Evolutionary conservation across 2,888 invertebrate genomes (phyloP).

Genomic region (Boloria euphrosyne): DNA sequence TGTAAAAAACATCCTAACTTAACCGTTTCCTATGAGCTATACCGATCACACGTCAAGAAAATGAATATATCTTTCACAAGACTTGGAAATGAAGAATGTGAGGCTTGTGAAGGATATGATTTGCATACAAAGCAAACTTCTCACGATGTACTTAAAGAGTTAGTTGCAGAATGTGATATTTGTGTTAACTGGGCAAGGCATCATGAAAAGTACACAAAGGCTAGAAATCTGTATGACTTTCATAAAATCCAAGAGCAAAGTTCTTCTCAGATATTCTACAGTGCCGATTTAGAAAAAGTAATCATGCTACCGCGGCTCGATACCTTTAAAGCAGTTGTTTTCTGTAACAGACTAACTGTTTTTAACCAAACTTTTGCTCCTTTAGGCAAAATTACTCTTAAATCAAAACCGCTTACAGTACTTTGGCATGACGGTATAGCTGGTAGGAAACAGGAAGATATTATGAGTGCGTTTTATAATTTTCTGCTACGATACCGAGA

Average conservation of each 20-base stretch:
- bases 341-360: neutral
- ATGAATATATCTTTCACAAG: constrained; percentile 42
- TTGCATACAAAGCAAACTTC: constrained; percentile 26
- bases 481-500: constrained; percentile 38
- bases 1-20: neutral
- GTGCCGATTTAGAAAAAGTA: neutral
- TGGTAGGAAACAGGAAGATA: constrained; percentile 36
- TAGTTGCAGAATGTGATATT: neutral
- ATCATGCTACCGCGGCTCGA: neutral
- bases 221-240: neutral
- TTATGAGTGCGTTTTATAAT: constrained; percentile 34
- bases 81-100: constrained; percentile 44
- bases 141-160: neutral
- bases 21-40: constrained; percentile 27
- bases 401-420: constrained; percentile 30
- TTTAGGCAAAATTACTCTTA: constrained; percentile 31
- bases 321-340: neutral
- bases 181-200: neutral
- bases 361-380: constrained; percentile 38
- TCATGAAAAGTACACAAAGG: neutral
- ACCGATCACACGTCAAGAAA: constrained; percentile 39
- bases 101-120: constrained; percentile 37
- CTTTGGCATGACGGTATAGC: constrained; percentile 37
- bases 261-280: neutral
- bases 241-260: neutral